Evolutionary conservation across 2,888 invertebrate genomes (phyloP).

Genomic region (Lochmaea crataegi): DNA sequence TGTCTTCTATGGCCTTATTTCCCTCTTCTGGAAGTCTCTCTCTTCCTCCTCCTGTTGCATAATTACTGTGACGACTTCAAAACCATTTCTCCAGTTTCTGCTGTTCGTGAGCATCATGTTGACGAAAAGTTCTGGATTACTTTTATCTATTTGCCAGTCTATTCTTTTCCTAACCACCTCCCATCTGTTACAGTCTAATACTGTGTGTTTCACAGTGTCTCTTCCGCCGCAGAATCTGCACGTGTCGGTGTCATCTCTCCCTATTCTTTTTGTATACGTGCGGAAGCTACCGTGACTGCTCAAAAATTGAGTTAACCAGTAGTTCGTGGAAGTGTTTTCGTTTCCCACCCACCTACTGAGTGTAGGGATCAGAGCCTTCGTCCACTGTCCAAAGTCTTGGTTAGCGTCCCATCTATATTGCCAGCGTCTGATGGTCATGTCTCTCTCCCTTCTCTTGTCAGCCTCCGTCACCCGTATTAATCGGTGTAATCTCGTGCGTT

Average conservation of each 20-base stretch:
- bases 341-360: background rate
- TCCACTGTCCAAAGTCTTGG: conserved; percentile 3
- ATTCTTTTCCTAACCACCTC: background rate
- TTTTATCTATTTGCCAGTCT: background rate
- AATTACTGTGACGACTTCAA: background rate
- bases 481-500: conserved; percentile 22
- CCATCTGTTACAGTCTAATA: background rate
- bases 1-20: background rate
- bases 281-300: conserved; percentile 1
- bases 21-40: background rate
- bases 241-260: background rate
- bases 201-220: background rate
- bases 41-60: background rate
- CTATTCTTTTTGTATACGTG: background rate
- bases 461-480: background rate
- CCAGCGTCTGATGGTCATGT: background rate
- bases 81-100: background rate
- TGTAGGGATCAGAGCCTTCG: background rate
- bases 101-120: background rate
- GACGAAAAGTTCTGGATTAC: background rate
- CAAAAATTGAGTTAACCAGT: conserved; percentile 6
- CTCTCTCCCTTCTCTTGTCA: conserved; percentile 9
- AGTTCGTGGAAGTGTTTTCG: background rate
- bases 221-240: background rate
- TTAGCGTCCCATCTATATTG: conserved; percentile 19